Base-by-base conservation (phyloP, 2,888 invertebrate genomes). In the Scaptomyza flava region DNA sequence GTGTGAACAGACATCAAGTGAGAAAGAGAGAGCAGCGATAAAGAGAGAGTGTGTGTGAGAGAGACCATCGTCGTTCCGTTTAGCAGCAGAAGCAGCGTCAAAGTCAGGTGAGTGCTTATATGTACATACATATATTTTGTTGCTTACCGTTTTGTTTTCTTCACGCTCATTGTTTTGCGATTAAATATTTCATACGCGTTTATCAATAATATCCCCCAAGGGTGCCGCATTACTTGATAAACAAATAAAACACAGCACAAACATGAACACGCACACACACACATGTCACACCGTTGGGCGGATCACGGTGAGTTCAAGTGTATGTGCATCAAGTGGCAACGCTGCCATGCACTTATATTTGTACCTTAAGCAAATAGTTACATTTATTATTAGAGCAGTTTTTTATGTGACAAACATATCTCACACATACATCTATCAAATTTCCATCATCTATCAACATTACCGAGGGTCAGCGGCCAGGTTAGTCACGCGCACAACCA, bases 161-260 rank as follows among this genome's bases (percentile, higher is more conserved):
- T 61, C 54, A 58, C 59, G 63, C 43, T 50, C 52, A 51, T 53
- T 34, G n/a, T 34, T 50, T n/a, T 50, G 52, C 86, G 85, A 84
- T 87, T 89, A 89, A 89, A 89, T 78, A 85, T 85, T 85, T 89
- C 23, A 36, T 68, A 68, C 69, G 73, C 61, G 87, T 87, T 89
- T 87, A 84, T 84, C 89, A 89, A 74, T 79, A 65, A 3, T 70
- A 72, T 76, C 53, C 30, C 7, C 63, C 75, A 84, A 85, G 87
- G 89, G 71, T 78, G 69, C 11, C 14, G 68, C 73, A 80, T 73
- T 68, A 69, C 69, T 78, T 83, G 81, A 87, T 80, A 86, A 88
- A 68, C 69, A 81, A 69, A 79, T 69, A 68, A 57, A 73, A 38
- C 51, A 42, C 63, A 48, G 34, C 47, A 27, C 59, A 58, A 67